phyloP scores from a whole-genome alignment of 2,113 vertebrate genomes.

The Benitochromis conjunctus region DNA sequence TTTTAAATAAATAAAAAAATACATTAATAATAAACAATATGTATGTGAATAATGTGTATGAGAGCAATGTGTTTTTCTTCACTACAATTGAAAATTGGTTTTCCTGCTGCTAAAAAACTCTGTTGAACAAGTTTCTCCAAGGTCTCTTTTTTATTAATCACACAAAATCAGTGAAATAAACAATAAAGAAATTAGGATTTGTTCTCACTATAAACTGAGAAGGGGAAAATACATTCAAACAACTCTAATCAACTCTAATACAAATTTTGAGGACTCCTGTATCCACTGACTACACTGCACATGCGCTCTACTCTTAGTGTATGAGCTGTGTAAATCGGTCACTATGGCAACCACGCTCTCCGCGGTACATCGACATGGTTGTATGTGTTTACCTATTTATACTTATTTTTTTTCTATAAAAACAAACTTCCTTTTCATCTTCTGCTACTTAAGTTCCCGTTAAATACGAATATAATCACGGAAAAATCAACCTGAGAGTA shows the following conservation, averaged over 20 bases:
- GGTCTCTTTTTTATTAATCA: background rate
- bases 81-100: background rate
- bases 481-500: background rate
- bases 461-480: background rate
- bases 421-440: background rate
- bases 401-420: too few species aligned
- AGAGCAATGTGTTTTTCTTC: background rate
- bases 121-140: background rate
- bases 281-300: background rate
- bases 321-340: conserved; percentile 1
- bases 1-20: too few species aligned
- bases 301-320: background rate
- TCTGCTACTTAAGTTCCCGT: background rate
- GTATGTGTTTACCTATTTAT: too few species aligned
- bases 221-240: background rate
- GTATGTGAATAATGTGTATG: background rate
- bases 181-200: background rate
- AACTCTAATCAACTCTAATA: background rate
- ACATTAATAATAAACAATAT: background rate
- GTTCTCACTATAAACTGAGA: background rate
- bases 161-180: background rate
- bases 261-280: background rate
- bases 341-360: conserved; percentile 36
- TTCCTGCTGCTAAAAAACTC: background rate
- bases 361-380: background rate